Base-by-base conservation (phyloP, 2,797 vertebrate genomes). In the Neosilurus mollespiculum region DNA sequence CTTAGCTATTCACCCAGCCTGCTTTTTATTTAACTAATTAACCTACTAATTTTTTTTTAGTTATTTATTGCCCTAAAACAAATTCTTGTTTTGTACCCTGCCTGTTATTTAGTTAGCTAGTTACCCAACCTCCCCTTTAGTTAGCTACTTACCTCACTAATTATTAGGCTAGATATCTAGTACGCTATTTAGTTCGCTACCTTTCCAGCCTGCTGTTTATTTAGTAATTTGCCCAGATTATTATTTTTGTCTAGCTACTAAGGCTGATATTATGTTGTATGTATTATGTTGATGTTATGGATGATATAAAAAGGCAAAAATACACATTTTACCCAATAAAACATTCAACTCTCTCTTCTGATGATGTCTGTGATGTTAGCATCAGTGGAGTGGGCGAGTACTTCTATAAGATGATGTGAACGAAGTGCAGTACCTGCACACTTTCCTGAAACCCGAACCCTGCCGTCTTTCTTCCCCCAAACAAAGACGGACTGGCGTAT, bases 401-500 rank as follows among this genome's bases (percentile, higher is more conserved):
- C 11, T 75, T 26, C 18, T 75, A 49, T 49, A 62, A 56, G 20
- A 58, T 22, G 37, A 34, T 56, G n/a, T 69, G 53, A 80, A 56
- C 18, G 30, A 30, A 58, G 12, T 12, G 58, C 37, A 49, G 59
- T 51, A 69, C 81, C 77, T 61, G 81, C 16, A 54, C 59, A 79
- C 65, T 85, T 26, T 64, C 30, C 78, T 62, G 66, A 59, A 85
- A 85, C 76, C 30, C 0, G 15, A 81, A 80, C 54, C 54, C 61
- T 20, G 65, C 53, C 58, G 62, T 14, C 59, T 64, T 78, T 64
- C 18, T 76, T 51, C 14, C 59, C 64, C 54, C 61, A 67, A 83
- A 83, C 81, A 78, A 78, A 81, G 62, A 77, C 49, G 16, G 76
- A 58, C 43, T 51, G 26, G 71, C 53, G 64, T 87, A 86, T 89